These are phyloP conservation scores for Myotis myotis DNA, from an alignment of 2,797 vertebrate genomes.

Conservation along the genomic window DNA sequence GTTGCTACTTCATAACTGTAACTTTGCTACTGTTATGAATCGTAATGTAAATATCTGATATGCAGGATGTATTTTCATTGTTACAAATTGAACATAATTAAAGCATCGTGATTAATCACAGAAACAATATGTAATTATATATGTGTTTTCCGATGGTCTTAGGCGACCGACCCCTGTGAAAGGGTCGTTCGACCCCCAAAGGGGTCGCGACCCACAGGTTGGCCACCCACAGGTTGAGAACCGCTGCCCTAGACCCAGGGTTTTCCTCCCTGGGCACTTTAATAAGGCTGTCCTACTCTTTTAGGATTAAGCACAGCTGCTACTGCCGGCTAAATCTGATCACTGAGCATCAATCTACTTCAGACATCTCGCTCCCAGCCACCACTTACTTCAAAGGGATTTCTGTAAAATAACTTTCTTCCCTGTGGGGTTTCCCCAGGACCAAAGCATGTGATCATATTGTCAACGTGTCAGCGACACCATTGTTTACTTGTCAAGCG, in stretches of 20 bases:
- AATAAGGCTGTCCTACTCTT: background rate
- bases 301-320: background rate
- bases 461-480: constrained; percentile 36
- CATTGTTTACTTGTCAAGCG: constrained; percentile 40
- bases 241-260: background rate
- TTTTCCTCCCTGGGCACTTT: background rate
- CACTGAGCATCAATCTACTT: background rate
- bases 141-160: no score
- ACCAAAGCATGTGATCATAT: constrained; percentile 39
- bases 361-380: background rate
- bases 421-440: constrained; percentile 28
- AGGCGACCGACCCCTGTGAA: no score
- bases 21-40: no score
- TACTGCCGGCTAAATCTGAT: background rate
- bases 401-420: constrained; percentile 29
- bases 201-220: no score
- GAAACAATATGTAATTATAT: no score
- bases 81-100: no score
- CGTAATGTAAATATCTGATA: no score
- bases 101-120: no score
- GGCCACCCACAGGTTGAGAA: no score
- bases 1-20: no score
- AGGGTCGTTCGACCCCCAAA: no score
- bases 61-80: no score
- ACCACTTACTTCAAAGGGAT: constrained; percentile 12